Evolutionary conservation across 2,797 vertebrate species (phyloP), one percentile per base, ranked within the genome.

Genomic region (Champsocephalus gunnari): DNA sequence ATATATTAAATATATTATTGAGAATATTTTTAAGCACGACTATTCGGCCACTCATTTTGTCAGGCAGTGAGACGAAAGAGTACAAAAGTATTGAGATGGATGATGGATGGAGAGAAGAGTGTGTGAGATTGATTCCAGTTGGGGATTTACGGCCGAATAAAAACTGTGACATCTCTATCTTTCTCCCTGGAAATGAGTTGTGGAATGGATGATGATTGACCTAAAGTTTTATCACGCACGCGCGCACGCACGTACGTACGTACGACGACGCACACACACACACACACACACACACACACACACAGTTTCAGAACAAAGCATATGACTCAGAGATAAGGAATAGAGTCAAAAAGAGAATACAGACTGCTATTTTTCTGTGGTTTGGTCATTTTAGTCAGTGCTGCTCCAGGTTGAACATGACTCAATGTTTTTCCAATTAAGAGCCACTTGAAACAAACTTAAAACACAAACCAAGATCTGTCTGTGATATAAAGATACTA

Each of bases 111-210:
- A 41, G 14, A 65, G 62, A 71, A 21, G 48, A 44, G 13, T 28
- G 19, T n/a, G 58, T 28, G 38, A 66, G 54, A 85, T 71, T 77
- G 77, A 86, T 60, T 76, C 53, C 61, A 71, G 66, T 48, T 57
- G 51, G 59, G 34, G 75, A 79, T 84, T 89, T 79, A 77, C 62
- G 69, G 28, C 66, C 75, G 58, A 80, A 83, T 67, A 86, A 84
- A 62, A 77, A 81, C 71, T 50, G 61, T 17, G 59, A 74, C 79
- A 84, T 83, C 70, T 73, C 47, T 44, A 44, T 73, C 59, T 57
- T 34, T 70, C 73, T 72, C 50, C 62, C 56, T 57, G 77, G 74
- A 79, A 70, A 67, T 45, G 70, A 66, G 57, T 48, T 76, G 65
- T 47, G 50, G 69, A 79, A 43, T 48, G 24, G 56, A 75, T 43